phyloP scores from a whole-genome alignment of 2,113 vertebrate species.

The Dendrocopos noguchii region DNA sequence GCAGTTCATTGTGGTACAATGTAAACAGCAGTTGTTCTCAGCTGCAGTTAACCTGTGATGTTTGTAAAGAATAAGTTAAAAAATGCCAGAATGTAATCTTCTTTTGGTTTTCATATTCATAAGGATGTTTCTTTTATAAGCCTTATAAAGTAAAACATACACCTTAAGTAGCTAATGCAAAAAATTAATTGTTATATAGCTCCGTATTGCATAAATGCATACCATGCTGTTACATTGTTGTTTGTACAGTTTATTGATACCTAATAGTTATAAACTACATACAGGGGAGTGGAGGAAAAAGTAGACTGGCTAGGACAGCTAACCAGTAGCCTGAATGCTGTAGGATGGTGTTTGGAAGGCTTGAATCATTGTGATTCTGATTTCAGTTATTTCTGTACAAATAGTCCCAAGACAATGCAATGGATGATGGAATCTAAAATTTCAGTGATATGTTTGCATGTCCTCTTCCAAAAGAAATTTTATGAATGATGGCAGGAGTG shows the following conservation, averaged over 20 bases:
- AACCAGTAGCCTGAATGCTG: background rate
- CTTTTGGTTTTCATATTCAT: background rate
- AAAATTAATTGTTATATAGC: background rate
- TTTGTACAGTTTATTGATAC: background rate
- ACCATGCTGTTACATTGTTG: background rate
- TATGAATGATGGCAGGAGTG: background rate
- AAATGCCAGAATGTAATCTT: background rate
- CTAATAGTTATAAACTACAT: background rate
- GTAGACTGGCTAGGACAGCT: background rate
- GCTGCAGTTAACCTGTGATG: background rate
- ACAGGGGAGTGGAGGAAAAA: background rate
- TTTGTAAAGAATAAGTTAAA: background rate
- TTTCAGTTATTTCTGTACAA: background rate
- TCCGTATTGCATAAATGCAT: background rate
- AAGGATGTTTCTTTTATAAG: background rate
- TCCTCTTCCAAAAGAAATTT: background rate
- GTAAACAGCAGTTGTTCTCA: background rate
- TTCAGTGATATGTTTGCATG: background rate
- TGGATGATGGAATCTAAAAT: background rate
- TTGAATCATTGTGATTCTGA: background rate
- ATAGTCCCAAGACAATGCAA: background rate
- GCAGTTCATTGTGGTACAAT: background rate
- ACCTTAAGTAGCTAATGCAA: background rate
- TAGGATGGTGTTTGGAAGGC: background rate
- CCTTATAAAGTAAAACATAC: background rate